Evolutionary conservation across 53 echinoderm and acorn worm species (phyloP), one percentile per base, ranked within the genome.

Genomic region (Actinopyga echinites): DNA sequence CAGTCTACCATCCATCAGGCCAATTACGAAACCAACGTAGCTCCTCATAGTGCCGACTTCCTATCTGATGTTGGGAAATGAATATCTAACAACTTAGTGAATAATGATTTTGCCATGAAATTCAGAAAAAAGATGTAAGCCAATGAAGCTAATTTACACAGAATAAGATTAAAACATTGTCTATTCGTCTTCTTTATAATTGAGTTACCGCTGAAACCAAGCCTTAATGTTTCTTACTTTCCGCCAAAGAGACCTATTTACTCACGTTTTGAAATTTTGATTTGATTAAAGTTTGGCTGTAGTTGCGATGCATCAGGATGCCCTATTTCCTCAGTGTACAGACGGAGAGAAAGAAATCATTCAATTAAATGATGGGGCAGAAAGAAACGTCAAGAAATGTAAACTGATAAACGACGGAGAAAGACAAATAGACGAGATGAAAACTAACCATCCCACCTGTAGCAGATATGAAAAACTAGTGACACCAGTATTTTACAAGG

Each of bases 221-320:
- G 44, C 71, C 71, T 71, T 71, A 71, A 71, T 71, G 37, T 71
- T 71, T 44, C 44, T 42, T 38, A 40, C 44, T 68, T 26, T 44
- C 43, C 40, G 40, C 43, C 38, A 71, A 40, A 68, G 22, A 68
- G 71, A 40, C 71, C 71, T 71, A 71, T 71, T 71, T 71, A 71
- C 71, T 44, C 44, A 71, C 71, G 71, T 42, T 71, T 42, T 63
- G 31, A 31, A 63, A 63, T 28, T 63, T 63, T 42, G 42, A 71
- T 71, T 71, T 71, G 71, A 71, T 71, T 71, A 71, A 43, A 40
- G 71, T 71, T 71, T 71, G 71, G 37, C 71, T 40, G 71, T 44
- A 42, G 71, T 36, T 44, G 37, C 71, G 40, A 24, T 71, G 71
- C 44, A 71, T 71, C 71, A 71, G 71, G 71, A 71, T 44, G 71